Percentiles rank a stretch among this genome's conserved stretches.
phyloP scores from a whole-genome alignment of 2,113 vertebrate genomes.

The Heterocephalus glaber region DNA sequence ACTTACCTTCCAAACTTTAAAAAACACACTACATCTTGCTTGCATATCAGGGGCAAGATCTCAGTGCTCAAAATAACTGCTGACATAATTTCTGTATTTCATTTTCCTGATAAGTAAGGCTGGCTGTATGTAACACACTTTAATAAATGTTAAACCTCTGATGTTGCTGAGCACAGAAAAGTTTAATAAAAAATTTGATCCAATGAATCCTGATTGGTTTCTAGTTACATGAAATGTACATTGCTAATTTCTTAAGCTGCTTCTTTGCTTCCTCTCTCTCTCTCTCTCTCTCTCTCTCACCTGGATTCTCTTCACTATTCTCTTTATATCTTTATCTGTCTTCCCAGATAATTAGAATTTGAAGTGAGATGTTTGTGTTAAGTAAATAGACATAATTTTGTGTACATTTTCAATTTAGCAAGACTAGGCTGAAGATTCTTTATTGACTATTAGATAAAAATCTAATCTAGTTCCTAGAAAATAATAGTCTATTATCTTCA shows the following conservation, averaged over 20 bases:
- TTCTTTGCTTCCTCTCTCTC: not conserved
- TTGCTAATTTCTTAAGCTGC: not conserved
- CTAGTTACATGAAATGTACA: not conserved
- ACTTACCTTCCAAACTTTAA: not conserved
- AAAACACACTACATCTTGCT: not conserved
- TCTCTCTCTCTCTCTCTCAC: not conserved
- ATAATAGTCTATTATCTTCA: constrained; percentile 26
- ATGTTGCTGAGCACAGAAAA: constrained; percentile 10
- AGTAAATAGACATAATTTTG: not conserved
- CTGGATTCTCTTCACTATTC: not conserved
- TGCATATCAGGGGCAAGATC: not conserved
- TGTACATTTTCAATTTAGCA: constrained; percentile 34
- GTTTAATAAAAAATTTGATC: constrained; percentile 26
- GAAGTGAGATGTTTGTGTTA: not conserved
- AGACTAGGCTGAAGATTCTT: not conserved
- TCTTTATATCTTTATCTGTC: constrained; percentile 15
- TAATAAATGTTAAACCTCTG: constrained; percentile 45
- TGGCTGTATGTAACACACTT: constrained; percentile 51
- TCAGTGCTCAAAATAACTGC: constrained; percentile 8
- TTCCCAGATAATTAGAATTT: constrained; percentile 24
- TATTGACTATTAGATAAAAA: constrained; percentile 28
- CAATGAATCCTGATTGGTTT: not conserved
- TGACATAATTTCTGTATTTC: constrained; percentile 4
- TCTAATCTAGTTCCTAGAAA: constrained; percentile 18
- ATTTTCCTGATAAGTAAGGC: constrained; percentile 24